phyloP scores from a whole-genome alignment of 2,888 invertebrate species.

The Fabriciana adippe region DNA sequence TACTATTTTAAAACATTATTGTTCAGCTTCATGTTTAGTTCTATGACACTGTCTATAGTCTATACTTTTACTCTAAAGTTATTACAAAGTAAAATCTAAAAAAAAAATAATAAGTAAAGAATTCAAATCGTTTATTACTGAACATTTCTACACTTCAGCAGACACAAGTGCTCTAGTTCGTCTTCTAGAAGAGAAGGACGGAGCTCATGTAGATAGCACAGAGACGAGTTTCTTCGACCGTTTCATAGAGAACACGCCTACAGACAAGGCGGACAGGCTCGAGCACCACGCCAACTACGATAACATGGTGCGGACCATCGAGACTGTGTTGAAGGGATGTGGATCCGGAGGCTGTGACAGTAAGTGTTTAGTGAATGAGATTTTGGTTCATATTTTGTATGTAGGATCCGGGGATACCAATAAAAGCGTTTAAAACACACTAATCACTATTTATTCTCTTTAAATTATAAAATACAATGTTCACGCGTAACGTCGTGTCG shows the following conservation, averaged over 20 bases:
- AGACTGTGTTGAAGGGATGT: conserved; percentile 55
- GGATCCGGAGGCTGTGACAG: conserved; percentile 57
- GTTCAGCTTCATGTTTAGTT: too few relatives aligned
- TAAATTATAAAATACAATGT: too few relatives aligned
- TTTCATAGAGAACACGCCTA: conserved; percentile 55
- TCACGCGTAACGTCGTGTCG: too few relatives aligned
- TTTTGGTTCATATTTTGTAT: background rate
- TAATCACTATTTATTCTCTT: too few relatives aligned
- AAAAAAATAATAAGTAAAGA: too few relatives aligned
- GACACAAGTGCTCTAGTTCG: conserved; percentile 58
- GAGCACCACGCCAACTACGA: conserved; percentile 58
- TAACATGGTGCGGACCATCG: conserved; percentile 54
- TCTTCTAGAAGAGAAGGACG: conserved; percentile 58
- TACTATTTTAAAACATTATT: too few relatives aligned
- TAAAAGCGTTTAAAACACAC: background rate
- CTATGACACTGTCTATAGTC: too few relatives aligned
- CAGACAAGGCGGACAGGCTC: conserved; percentile 47
- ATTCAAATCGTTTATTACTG: too few relatives aligned
- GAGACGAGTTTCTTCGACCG: conserved; percentile 55
- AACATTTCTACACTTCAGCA: conserved; percentile 38
- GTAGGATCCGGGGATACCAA: background rate
- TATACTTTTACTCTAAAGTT: too few relatives aligned
- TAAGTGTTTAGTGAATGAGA: conserved; percentile 43
- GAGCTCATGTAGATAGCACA: conserved; percentile 48
- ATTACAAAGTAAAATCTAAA: too few relatives aligned